A percentile compares a stretch with the other conserved stretches of the same genome.
phyloP scores from a whole-genome alignment of 2,888 invertebrate species.

The Cyrtodaria siliqua region DNA sequence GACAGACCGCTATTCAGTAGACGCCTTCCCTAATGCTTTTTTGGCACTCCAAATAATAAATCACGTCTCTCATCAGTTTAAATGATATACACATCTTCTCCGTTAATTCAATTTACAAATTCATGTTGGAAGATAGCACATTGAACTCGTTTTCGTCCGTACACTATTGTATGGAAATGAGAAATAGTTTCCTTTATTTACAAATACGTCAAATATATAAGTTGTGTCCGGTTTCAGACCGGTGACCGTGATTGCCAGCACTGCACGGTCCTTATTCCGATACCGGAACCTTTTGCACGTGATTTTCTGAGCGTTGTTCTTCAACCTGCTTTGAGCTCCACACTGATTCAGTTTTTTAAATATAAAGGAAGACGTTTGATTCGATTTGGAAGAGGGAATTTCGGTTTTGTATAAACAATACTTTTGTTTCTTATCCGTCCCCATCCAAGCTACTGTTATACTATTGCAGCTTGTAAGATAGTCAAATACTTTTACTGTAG shows the following conservation, averaged over 20 bases:
- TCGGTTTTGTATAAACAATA: slow-evolving; percentile 84
- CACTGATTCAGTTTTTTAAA: slow-evolving; percentile 65
- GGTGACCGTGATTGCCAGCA: slow-evolving; percentile 80
- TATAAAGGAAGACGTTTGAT: slow-evolving; percentile 27
- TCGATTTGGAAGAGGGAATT: slow-evolving; percentile 44
- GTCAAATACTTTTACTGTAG: slow-evolving; percentile 78
- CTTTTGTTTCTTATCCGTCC: slow-evolving; percentile 78
- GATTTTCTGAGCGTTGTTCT: slow-evolving; percentile 56
- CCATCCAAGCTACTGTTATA: slow-evolving; percentile 84
- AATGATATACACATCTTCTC: slow-evolving; percentile 7
- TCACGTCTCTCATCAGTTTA: slow-evolving; percentile 8
- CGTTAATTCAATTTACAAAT: slow-evolving; percentile 14
- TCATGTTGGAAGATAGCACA: slow-evolving; percentile 65
- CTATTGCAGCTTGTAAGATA: slow-evolving; percentile 80
- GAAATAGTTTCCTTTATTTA: slow-evolving; percentile 76
- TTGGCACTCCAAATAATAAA: slow-evolving; percentile 6
- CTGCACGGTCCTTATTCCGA: slow-evolving; percentile 66
- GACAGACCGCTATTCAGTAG: neutral
- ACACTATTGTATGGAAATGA: slow-evolving; percentile 80
- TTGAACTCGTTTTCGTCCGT: slow-evolving; percentile 75
- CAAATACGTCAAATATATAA: slow-evolving; percentile 83
- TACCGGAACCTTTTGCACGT: slow-evolving; percentile 67
- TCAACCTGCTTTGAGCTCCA: slow-evolving; percentile 42
- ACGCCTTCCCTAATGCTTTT: slow-evolving; percentile 9
- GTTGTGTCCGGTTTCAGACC: slow-evolving; percentile 77